phyloP scores from a whole-genome alignment of 2,797 vertebrate species.

The Cyclopterus lumpus region DNA sequence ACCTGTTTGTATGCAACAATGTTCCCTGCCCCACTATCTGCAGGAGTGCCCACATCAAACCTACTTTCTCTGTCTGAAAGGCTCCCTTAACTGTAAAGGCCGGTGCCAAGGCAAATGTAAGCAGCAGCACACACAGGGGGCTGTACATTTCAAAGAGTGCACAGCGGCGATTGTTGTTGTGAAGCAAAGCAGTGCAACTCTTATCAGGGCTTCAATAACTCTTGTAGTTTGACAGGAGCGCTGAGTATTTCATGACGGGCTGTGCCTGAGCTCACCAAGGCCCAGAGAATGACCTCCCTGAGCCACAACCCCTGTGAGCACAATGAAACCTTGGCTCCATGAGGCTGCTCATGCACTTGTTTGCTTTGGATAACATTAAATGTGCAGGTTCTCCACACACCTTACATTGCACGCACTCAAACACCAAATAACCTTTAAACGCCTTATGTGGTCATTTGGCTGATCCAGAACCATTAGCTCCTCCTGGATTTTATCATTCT shows the following conservation, averaged over 20 bases:
- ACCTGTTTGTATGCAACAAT: neutral
- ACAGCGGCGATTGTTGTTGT: conserved; percentile 10
- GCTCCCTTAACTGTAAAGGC: neutral
- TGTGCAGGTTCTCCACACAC: conserved; percentile 41
- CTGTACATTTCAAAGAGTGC: conserved; percentile 28
- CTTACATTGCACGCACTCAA: conserved; percentile 45
- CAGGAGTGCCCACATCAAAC: neutral
- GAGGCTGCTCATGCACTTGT: conserved; percentile 45
- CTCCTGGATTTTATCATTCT: neutral
- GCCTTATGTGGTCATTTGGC: neutral
- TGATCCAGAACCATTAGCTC: neutral
- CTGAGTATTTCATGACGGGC: conserved; percentile 36
- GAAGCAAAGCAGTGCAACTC: conserved; percentile 21
- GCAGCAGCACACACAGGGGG: neutral
- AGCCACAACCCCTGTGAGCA: conserved; percentile 28
- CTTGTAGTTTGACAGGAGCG: conserved; percentile 34
- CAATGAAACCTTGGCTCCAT: conserved; percentile 32
- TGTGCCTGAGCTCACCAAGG: conserved; percentile 23
- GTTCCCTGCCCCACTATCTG: conserved; percentile 15
- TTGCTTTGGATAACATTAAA: conserved; percentile 61
- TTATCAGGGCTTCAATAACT: conserved; percentile 58
- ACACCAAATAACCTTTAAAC: conserved; percentile 10
- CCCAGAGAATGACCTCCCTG: conserved; percentile 19
- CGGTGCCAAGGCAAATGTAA: conserved; percentile 31
- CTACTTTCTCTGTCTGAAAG: conserved; percentile 5